A percentile compares a stretch with the other conserved stretches of the same genome.
Conservation (phyloP, 1,140 invertebrate species). For the Heterodera schachtii region DNA sequence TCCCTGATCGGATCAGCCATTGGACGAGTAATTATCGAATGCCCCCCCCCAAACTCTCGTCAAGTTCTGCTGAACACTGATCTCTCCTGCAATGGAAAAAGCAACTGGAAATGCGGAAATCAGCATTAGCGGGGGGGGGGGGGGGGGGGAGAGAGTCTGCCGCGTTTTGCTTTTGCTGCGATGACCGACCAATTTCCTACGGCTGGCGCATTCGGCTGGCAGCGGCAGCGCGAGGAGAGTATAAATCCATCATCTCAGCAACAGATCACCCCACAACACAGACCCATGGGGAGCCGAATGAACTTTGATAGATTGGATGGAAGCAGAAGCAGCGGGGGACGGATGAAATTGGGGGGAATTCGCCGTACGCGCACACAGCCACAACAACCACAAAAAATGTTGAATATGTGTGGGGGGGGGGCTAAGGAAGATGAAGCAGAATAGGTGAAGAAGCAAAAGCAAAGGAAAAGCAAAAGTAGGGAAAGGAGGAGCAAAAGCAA, state of each 20-base stretch:
- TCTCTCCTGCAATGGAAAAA: background rate
- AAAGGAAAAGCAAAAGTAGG: no score
- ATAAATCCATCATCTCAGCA: background rate
- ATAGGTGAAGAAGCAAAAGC: no score
- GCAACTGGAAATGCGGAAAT: background rate
- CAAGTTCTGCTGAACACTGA: background rate
- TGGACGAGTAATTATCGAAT: background rate
- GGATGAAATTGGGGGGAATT: no score
- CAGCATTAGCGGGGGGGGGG: background rate
- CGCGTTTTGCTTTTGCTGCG: background rate
- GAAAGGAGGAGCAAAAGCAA: no score
- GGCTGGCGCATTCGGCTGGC: background rate
- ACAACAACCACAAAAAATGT: background rate
- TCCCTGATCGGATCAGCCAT: background rate
- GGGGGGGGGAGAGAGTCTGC: background rate
- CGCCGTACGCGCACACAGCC: background rate
- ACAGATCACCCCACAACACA: background rate
- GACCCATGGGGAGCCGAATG: background rate
- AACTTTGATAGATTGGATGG: slow-evolving; percentile 2
- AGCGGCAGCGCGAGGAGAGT: background rate
- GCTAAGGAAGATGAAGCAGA: no score
- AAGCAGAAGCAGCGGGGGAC: background rate
- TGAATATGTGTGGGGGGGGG: background rate
- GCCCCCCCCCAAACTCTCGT: background rate
- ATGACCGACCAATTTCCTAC: background rate